Conservation (phyloP, 2,888 invertebrate species). For the Eupithecia tripunctaria region DNA sequence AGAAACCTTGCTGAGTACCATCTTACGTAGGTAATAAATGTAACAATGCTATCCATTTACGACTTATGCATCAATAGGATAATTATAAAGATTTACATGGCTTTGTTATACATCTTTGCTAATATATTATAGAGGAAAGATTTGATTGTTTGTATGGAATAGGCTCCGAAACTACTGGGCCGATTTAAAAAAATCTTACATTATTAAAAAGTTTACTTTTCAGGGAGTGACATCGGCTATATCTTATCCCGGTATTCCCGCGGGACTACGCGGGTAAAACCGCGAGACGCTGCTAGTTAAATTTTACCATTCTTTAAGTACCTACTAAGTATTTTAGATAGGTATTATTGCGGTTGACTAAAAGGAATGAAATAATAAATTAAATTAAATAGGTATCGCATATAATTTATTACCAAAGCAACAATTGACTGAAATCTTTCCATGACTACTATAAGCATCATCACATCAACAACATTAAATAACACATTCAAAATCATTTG, state of each 20-base stretch:
- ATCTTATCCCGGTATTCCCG: too few relatives aligned
- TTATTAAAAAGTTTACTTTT: too few relatives aligned
- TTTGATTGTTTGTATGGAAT: too few relatives aligned
- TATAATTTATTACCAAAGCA: constrained; percentile 50
- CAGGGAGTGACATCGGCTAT: too few relatives aligned
- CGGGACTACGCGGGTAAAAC: too few relatives aligned
- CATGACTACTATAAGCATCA: constrained; percentile 52
- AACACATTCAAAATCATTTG: constrained; percentile 43
- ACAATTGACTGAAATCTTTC: constrained; percentile 53
- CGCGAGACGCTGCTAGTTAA: too few relatives aligned
- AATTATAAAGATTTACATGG: not conserved
- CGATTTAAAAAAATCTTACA: too few relatives aligned
- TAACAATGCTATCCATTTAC: not conserved
- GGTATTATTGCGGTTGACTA: not conserved
- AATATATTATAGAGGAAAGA: too few relatives aligned
- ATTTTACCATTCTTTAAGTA: too few relatives aligned
- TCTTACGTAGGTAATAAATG: not conserved
- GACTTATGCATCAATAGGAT: not conserved
- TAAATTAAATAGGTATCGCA: constrained; percentile 32
- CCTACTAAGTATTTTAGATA: not conserved
- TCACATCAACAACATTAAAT: constrained; percentile 42
- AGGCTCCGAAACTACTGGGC: too few relatives aligned
- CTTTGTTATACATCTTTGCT: not conserved
- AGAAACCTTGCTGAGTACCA: not conserved
- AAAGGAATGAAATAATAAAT: not conserved